Evolutionary conservation across 2,113 vertebrate genomes (phyloP).

Genomic region (Empidonax traillii): DNA sequence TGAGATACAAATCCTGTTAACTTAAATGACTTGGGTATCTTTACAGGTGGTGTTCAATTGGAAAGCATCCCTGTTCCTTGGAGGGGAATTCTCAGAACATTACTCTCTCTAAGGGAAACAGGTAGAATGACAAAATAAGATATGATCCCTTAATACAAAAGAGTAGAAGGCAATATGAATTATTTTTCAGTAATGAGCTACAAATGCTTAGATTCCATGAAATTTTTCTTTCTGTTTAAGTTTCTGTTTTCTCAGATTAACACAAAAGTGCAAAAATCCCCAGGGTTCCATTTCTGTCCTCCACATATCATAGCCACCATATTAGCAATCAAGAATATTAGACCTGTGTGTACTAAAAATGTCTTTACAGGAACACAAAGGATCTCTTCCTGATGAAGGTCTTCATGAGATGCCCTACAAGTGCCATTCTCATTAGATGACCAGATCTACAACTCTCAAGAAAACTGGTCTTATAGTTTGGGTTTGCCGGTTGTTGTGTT

Average conservation of each 20-base stretch:
- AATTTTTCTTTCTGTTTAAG: not conserved
- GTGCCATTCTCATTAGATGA: not conserved
- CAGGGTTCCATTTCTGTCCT: not conserved
- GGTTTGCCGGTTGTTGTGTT: not conserved
- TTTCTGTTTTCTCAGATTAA: not conserved
- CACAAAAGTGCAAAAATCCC: not conserved
- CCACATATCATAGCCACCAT: not conserved
- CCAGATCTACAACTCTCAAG: not conserved
- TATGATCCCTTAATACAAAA: not conserved
- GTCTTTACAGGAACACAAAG: not conserved
- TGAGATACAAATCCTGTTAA: constrained; percentile 16
- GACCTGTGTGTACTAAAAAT: not conserved
- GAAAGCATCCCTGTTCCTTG: not conserved
- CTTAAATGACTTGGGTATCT: not conserved
- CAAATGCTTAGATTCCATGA: not conserved
- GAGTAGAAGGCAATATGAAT: not conserved
- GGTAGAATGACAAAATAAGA: not conserved
- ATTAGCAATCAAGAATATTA: not conserved
- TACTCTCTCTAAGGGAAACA: not conserved
- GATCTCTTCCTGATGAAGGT: not conserved
- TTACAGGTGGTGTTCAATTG: not conserved
- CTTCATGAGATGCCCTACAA: not conserved
- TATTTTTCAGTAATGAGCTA: not conserved
- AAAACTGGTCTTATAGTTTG: not conserved
- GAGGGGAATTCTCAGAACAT: not conserved